phyloP scores from a whole-genome alignment of 1,140 invertebrate genomes.

The Hylyphantes graminicola region DNA sequence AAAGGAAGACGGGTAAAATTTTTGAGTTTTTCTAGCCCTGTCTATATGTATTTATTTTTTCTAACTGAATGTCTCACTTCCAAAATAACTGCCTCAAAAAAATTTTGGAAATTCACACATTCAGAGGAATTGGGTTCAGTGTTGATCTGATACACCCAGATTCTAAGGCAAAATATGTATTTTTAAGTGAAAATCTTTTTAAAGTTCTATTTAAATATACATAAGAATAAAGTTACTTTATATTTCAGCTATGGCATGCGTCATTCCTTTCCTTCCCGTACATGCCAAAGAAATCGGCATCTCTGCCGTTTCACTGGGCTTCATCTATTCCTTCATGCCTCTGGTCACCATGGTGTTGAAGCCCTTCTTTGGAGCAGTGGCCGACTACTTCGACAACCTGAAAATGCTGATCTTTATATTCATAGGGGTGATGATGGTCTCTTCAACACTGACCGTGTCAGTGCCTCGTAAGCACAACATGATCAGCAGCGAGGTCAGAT shows the following conservation, averaged over 20 bases:
- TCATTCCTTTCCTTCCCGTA: slow-evolving; percentile 68
- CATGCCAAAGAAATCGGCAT: slow-evolving; percentile 66
- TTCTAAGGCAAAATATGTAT: neutral
- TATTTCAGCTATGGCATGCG: slow-evolving; percentile 63
- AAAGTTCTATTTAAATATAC: no score
- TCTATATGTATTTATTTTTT: no score
- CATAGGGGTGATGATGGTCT: slow-evolving; percentile 58
- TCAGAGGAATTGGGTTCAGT: no score
- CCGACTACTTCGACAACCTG: slow-evolving; percentile 66
- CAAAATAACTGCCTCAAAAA: no score
- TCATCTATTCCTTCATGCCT: slow-evolving; percentile 67
- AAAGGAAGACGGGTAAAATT: no score
- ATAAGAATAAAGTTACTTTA: neutral
- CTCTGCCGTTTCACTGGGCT: slow-evolving; percentile 64
- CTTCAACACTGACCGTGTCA: slow-evolving; percentile 30
- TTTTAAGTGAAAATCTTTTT: no score
- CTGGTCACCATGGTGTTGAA: slow-evolving; percentile 66
- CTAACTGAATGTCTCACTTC: no score
- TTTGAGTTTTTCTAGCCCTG: no score
- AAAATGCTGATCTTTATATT: slow-evolving; percentile 62
- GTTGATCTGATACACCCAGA: neutral
- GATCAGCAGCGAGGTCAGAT: slow-evolving; percentile 42
- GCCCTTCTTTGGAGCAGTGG: slow-evolving; percentile 65
- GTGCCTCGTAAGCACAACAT: slow-evolving; percentile 46
- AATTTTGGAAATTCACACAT: no score